phyloP scores from a whole-genome alignment of 2,797 vertebrate species.

The Tokudaia tokunoshimensis region DNA sequence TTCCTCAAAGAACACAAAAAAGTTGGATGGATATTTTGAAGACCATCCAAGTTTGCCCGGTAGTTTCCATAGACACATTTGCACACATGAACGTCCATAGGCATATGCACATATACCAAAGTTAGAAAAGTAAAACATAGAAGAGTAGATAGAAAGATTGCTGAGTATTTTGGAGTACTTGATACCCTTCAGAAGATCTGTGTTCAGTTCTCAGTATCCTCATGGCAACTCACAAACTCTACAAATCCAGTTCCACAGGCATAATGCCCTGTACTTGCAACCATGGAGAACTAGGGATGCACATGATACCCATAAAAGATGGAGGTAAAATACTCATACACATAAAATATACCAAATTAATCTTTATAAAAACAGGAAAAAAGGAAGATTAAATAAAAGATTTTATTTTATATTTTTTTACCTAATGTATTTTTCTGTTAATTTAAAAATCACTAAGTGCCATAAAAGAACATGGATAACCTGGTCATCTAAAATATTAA shows the following conservation, averaged over 20 bases:
- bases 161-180: neutral
- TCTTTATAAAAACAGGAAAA: neutral
- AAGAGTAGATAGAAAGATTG: neutral
- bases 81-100: neutral
- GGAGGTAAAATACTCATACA: neutral
- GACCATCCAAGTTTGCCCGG: neutral
- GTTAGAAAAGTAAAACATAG: too few species aligned
- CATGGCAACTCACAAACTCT: too few species aligned
- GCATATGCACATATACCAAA: neutral
- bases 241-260: neutral
- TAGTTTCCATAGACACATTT: neutral
- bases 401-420: neutral
- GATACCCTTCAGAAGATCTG: neutral
- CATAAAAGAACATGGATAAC: constrained; percentile 35
- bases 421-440: neutral
- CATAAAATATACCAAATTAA: neutral
- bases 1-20: neutral
- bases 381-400: neutral
- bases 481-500: constrained; percentile 76
- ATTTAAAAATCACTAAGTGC: constrained; percentile 4
- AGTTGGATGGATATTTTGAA: neutral
- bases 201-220: neutral
- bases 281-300: neutral
- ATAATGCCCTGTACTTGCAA: neutral
- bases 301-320: neutral